Evolutionary conservation across 2,113 vertebrate species (phyloP).

Genomic region (Phrynosoma platyrhinos): DNA sequence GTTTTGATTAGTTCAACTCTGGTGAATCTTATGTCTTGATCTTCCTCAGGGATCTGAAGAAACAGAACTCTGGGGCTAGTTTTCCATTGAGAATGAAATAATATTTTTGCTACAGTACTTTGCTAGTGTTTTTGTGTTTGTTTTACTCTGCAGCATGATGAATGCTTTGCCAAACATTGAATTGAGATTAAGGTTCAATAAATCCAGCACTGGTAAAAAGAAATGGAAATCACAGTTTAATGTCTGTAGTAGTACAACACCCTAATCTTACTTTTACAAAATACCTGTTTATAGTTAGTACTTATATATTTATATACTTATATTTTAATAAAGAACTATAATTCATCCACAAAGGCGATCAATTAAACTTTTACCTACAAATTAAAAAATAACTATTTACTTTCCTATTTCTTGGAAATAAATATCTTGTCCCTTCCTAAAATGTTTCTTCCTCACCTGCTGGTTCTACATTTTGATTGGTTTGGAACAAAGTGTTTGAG

Average conservation of each 20-base stretch:
- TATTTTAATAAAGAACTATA: no score
- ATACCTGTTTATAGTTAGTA: background rate
- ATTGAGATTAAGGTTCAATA: background rate
- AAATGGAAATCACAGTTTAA: background rate
- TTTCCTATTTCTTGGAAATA: no score
- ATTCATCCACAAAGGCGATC: no score
- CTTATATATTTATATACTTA: no score
- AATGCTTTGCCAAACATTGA: slow-evolving; percentile 1
- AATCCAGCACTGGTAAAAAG: background rate
- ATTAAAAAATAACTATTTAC: no score
- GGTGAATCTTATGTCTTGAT: slow-evolving; percentile 21
- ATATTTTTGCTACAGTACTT: background rate
- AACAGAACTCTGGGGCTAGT: slow-evolving; percentile 28
- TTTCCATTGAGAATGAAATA: background rate
- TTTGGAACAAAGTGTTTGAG: background rate
- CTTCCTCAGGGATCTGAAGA: slow-evolving; percentile 40
- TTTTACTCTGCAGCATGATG: background rate
- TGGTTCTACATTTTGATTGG: slow-evolving; percentile 1
- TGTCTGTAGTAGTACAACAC: background rate
- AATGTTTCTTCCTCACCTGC: background rate
- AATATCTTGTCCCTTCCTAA: background rate
- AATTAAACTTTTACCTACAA: no score
- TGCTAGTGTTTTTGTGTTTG: background rate
- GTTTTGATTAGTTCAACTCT: slow-evolving; percentile 6
- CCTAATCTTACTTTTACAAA: background rate